Evolutionary conservation across 2,797 vertebrate species (phyloP).

Genomic region (Chaetophractus vellerosus): DNA sequence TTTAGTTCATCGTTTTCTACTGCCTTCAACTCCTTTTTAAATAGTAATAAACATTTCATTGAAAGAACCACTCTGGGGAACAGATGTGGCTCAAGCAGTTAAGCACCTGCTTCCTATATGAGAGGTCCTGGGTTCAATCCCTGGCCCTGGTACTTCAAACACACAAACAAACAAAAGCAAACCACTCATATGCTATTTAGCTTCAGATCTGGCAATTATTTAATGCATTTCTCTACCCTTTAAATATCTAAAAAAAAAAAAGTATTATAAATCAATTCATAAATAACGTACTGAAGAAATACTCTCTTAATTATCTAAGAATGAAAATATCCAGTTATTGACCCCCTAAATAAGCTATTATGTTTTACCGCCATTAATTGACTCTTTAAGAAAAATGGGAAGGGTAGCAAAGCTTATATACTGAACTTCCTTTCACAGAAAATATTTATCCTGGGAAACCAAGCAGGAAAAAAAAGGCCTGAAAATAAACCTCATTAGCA

Average conservation of each 20-base stretch:
- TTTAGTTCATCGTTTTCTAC: neutral
- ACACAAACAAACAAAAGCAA: too few species aligned
- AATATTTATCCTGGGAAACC: conserved; percentile 72
- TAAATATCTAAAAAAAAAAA: neutral
- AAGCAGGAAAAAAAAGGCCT: conserved; percentile 88
- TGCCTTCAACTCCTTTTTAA: neutral
- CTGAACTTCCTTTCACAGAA: conserved; percentile 10
- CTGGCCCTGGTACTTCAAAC: too few species aligned
- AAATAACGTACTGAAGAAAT: conserved; percentile 8
- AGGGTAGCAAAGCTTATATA: neutral
- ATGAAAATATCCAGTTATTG: neutral
- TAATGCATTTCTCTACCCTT: neutral
- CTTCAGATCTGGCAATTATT: conserved; percentile 28
- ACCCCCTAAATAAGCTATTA: neutral
- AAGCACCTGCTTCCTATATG: too few species aligned
- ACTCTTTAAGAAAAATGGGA: neutral
- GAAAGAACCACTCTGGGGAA: conserved; percentile 11
- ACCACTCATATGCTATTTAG: neutral
- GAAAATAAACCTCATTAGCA: conserved; percentile 85
- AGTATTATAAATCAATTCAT: neutral
- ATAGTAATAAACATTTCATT: conserved; percentile 10
- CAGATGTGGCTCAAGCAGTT: too few species aligned
- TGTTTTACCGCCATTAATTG: neutral
- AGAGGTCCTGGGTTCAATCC: too few species aligned
- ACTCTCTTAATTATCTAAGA: conserved; percentile 9